These are phyloP conservation scores for Adelphocoris suturalis DNA, from an alignment of 2,888 invertebrate genomes.

Conservation along the genomic window DNA sequence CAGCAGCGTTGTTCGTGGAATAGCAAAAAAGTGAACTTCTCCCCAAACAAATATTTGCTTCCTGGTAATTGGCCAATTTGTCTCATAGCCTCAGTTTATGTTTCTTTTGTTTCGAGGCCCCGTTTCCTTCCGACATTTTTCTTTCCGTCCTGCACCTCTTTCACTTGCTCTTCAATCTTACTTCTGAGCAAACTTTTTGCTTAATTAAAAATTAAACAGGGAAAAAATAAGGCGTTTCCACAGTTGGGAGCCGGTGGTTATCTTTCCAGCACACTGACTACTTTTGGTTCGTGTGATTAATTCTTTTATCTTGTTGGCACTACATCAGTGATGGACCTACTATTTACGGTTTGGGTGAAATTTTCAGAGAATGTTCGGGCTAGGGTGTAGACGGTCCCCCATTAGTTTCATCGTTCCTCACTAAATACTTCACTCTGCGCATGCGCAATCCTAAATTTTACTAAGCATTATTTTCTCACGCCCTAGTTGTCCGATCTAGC, in stretches of 20 bases:
- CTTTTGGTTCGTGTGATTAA: background rate
- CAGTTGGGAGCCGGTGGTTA: background rate
- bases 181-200: constrained; percentile 11
- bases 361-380: no score
- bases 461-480: no score
- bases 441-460: no score
- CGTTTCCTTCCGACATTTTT: background rate
- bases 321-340: no score
- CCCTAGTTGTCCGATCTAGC: no score
- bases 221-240: background rate
- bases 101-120: constrained; percentile 18
- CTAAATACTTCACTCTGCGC: no score
- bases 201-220: constrained; percentile 8
- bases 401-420: no score
- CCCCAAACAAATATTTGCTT: background rate
- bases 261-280: background rate
- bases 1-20: background rate
- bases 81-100: constrained; percentile 14
- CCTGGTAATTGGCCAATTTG: constrained; percentile 25
- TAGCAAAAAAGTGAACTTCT: constrained; percentile 7
- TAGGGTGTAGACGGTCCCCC: no score
- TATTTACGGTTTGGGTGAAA: no score
- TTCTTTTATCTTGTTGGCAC: no score
- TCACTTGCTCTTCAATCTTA: background rate
- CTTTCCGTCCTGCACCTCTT: background rate